Evolutionary conservation across 1,140 invertebrate genomes (phyloP).

Genomic region (Drosophila chauvacae): DNA sequence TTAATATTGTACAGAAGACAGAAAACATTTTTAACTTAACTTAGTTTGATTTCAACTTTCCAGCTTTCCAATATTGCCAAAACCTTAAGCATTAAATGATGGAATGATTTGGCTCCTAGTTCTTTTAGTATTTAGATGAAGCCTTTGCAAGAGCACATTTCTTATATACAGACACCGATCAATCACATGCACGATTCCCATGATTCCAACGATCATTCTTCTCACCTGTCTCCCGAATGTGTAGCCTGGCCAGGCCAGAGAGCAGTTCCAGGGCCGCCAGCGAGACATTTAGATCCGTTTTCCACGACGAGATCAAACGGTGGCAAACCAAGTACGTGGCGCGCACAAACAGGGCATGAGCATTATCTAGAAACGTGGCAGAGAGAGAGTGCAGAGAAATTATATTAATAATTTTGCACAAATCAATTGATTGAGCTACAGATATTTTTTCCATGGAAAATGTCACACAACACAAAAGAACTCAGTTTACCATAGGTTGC

Average conservation of each 20-base stretch:
- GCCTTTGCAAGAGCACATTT: constrained; percentile 8
- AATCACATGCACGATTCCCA: constrained; percentile 3
- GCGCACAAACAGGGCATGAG: constrained; percentile 92
- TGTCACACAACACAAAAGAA: constrained; percentile 2
- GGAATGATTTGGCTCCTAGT: not conserved
- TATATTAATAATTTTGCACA: not conserved
- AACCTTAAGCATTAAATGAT: not conserved
- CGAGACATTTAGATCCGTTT: constrained; percentile 97
- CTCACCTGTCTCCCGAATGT: constrained; percentile 92
- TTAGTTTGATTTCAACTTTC: not conserved
- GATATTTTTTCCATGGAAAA: too few relatives aligned
- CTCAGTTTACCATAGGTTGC: constrained; percentile 77
- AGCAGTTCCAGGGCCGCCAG: constrained; percentile 96
- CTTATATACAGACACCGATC: constrained; percentile 8
- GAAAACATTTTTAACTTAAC: not conserved
- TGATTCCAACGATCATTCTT: constrained; percentile 50
- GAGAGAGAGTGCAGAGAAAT: not conserved
- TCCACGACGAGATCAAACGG: constrained; percentile 97
- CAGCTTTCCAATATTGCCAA: not conserved
- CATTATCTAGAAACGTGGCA: constrained; percentile 65
- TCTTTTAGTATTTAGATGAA: not conserved
- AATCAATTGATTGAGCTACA: not conserved
- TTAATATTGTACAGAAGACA: not conserved
- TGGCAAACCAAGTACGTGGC: constrained; percentile 97
- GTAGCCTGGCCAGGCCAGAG: constrained; percentile 93